phyloP scores from a whole-genome alignment of 2,888 invertebrate species.

The Philaethria dido region DNA sequence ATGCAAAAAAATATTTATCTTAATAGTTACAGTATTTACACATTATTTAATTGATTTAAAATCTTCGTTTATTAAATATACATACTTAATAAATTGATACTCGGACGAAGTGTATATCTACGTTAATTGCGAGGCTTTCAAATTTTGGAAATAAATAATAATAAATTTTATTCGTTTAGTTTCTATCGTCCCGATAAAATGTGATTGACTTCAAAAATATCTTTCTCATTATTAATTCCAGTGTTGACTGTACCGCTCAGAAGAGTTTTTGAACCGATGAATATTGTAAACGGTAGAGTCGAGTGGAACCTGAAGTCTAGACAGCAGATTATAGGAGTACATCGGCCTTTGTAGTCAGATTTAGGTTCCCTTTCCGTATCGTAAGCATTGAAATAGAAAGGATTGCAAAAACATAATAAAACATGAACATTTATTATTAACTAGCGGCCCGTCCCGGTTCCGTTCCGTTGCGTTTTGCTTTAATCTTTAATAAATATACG shows the following conservation, averaged over 20 bases:
- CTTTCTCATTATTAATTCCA: conserved; percentile 19
- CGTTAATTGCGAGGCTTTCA: neutral
- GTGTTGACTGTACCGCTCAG: conserved; percentile 33
- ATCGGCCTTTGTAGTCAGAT: conserved; percentile 40
- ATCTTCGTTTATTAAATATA: too few species aligned
- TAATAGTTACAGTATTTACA: neutral
- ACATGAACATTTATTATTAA: conserved; percentile 30
- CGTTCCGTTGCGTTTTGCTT: neutral
- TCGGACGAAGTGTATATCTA: too few species aligned
- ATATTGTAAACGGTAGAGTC: conserved; percentile 40
- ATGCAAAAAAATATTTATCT: neutral
- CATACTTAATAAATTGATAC: too few species aligned
- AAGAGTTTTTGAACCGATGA: conserved; percentile 43
- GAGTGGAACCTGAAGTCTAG: conserved; percentile 40
- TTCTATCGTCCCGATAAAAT: conserved; percentile 12
- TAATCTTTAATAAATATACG: neutral
- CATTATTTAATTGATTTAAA: neutral
- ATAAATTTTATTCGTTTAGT: neutral
- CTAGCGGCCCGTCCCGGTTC: conserved; percentile 4
- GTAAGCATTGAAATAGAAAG: conserved; percentile 30
- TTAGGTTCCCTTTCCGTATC: conserved; percentile 35
- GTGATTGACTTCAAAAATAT: conserved; percentile 6
- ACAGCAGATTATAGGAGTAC: conserved; percentile 43
- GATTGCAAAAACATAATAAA: conserved; percentile 28
- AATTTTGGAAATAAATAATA: neutral